phyloP scores from a whole-genome alignment of 1,140 invertebrate species.

The Calliopsis andreniformis region DNA sequence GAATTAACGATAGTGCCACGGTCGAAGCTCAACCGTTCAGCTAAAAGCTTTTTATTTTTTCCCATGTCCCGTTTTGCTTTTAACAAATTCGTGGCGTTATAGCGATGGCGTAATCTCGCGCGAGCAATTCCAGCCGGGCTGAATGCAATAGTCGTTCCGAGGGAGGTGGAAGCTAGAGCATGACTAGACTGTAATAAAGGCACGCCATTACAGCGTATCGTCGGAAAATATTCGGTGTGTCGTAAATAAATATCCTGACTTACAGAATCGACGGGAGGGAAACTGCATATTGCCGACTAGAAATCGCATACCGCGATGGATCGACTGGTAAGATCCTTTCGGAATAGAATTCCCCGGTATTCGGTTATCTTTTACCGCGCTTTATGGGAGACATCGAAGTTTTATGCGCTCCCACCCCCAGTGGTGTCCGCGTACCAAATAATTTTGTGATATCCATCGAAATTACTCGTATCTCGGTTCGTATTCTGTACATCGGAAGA shows the following conservation, averaged over 20 bases:
- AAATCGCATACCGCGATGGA: constrained; percentile 1
- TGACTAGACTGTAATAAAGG: background rate
- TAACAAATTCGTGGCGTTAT: background rate
- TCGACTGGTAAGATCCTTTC: constrained; percentile 12
- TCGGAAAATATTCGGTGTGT: background rate
- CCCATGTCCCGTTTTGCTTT: no score
- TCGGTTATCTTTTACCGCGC: constrained; percentile 1
- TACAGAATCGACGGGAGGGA: background rate
- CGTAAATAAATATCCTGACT: constrained; percentile 39
- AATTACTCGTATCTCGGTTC: constrained; percentile 10
- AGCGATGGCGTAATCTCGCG: background rate
- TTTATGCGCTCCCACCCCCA: constrained; percentile 7
- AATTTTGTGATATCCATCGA: constrained; percentile 27
- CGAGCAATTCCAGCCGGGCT: background rate
- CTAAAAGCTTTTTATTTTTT: constrained; percentile 38
- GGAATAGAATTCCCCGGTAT: constrained; percentile 16
- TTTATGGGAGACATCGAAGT: constrained; percentile 22
- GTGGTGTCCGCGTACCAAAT: constrained; percentile 23
- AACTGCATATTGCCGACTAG: background rate
- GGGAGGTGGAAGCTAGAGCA: background rate
- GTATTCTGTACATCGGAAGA: background rate
- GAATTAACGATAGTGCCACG: constrained; percentile 16
- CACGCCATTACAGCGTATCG: background rate
- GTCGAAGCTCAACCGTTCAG: background rate
- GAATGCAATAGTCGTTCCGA: background rate